Base-by-base conservation (phyloP, 92 coral and sea anemone species). In the Epizoanthus scotinus region DNA sequence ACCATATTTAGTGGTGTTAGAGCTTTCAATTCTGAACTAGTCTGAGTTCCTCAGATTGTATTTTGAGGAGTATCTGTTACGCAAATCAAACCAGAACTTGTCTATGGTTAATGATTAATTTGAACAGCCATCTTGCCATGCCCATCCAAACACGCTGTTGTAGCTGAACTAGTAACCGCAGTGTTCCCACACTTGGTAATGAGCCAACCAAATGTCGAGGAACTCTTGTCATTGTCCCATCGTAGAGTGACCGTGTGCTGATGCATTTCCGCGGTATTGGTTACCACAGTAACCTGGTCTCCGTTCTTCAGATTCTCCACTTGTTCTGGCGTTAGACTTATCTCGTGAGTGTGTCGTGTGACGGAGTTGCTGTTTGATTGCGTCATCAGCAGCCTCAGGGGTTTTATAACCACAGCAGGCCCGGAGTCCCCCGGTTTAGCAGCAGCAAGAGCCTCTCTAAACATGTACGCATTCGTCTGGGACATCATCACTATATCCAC, bases 401-500 rank as follows among this genome's bases (percentile, higher is more conserved):
- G 81, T 52, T 77, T 77, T 3, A 71, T 9, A 0, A 22, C 67
- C 7, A 68, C 73, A 38, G 28, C 21, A 25, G 53, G 13, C n/a
- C 54, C 73, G 9, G 86, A 60, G 42, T 81, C 66, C 12, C 42
- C 22, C 22, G 70, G 27, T 5, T 42, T 71, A 8, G 73, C 80
- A 13, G 74, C 22, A 56, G 60, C 19, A 17, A 74, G 49, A 0
- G 84, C 63, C 57, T 84, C 78, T 56, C 84, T 26, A 49, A 68
- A 84, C 53, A 84, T 53, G 21, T 56, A 49, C 2, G 29, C 36
- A 20, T 77, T 40, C 15, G 57, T 84, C 25, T 84, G 78, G 8
- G 88, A 84, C 21, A 67, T 82, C 83, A 84, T 67, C 7, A 67
- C 15, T 27, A 67, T 28, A 38, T 85, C 89, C 21, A 60, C 36